Base-by-base conservation (phyloP, 2,113 vertebrate genomes). In the Brachyhypopomus occidentalis region DNA sequence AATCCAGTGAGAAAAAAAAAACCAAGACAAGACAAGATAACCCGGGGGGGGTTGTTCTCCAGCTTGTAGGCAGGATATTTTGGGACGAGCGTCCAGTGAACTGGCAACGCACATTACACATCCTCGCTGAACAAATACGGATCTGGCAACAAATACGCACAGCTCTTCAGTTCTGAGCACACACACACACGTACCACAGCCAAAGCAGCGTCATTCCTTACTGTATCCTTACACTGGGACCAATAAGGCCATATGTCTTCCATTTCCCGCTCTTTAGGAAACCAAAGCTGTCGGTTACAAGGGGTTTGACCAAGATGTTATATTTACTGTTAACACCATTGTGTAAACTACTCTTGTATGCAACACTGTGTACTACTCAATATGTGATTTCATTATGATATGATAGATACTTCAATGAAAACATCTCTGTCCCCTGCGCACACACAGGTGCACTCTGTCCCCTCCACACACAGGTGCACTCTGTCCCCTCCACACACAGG, bases 21-120 rank as follows among this genome's bases (percentile, higher is more conserved):
- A 56, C n/a, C n/a, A n/a, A n/a, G n/a, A n/a, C n/a, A 77, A 30
- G 58, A 52, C 22, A 55, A 80, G 60, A n/a, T 19, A 45, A 58
- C 36, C 69, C 62, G 9, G 71, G 60, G 71, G 14, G 62, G 52
- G 52, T 9, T 34, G 20, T 48, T 9, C 79, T 64, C 41, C 8
- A 74, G 52, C 41, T 62, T 58, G 58, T 25, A 79, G 77, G 23
- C 38, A 30, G 60, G 27, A 17, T 72, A 66, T 73, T 55, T 84
- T 63, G 56, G 67, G 34, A 81, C 36, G 30, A 20, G 58, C 59
- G 59, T 56, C 62, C 17, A 19, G 30, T 25, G 45, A 60, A 58
- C 34, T 48, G 48, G 62, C 52, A 76, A 27, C 36, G 41, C 48
- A 67, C 41, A 81, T 48, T 56, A 63, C 71, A 69, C 58, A 78